Conservation (phyloP, 2,888 invertebrate genomes). For the Dasysyrphus tricinctus region DNA sequence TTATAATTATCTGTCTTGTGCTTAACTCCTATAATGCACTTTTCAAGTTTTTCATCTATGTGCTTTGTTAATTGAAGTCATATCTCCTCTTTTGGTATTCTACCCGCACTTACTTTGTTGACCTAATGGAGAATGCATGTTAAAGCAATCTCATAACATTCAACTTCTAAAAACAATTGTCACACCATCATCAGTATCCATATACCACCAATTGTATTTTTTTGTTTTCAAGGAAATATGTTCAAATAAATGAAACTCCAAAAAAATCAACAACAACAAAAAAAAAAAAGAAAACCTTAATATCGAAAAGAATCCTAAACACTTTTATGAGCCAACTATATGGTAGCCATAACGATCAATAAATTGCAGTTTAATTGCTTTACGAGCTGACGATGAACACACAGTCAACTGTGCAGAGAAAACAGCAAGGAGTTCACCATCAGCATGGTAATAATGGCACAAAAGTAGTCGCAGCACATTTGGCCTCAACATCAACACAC, state of each 20-base stretch:
- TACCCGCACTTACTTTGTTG: conserved; percentile 36
- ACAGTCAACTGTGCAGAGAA: conserved; percentile 41
- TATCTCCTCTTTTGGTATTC: conserved; percentile 31
- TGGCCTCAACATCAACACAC: conserved; percentile 39
- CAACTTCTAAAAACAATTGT: conserved; percentile 46
- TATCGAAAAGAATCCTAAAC: conserved; percentile 52
- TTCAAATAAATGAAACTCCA: conserved; percentile 34
- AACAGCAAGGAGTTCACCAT: conserved; percentile 50
- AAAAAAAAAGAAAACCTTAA: conserved; percentile 15
- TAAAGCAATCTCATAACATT: conserved; percentile 9
- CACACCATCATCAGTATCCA: conserved; percentile 52
- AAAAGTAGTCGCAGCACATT: conserved; percentile 54
- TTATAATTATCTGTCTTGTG: too few species aligned
- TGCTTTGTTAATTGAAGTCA: neutral
- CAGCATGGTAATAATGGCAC: conserved; percentile 49
- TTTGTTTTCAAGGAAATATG: conserved; percentile 26
- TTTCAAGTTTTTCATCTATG: neutral
- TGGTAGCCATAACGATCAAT: conserved; percentile 76
- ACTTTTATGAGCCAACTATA: conserved; percentile 73
- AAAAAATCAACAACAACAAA: neutral
- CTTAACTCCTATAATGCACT: too few species aligned
- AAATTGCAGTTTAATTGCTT: conserved; percentile 77
- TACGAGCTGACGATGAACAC: conserved; percentile 77
- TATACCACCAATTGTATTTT: conserved; percentile 52
- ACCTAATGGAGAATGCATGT: conserved; percentile 72